Percentiles rank a stretch among this genome's conserved stretches.
phyloP scores from a whole-genome alignment of 2,888 invertebrate species.

The Tenthredo mesomela region DNA sequence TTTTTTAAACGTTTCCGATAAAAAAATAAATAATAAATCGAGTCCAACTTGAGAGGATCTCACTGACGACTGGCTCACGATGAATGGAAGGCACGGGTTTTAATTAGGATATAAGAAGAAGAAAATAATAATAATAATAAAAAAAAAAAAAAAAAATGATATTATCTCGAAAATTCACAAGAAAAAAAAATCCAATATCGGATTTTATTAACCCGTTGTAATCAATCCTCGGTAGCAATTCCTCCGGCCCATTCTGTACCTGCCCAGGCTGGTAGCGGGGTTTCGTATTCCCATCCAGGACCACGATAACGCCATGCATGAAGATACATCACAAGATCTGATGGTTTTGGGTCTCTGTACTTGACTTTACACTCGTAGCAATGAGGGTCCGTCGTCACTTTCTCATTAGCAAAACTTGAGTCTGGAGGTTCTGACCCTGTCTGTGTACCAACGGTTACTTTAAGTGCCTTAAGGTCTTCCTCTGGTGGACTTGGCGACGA shows the following conservation, averaged over 20 bases:
- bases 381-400: conserved; percentile 90
- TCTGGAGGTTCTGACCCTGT: conserved; percentile 90
- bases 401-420: conserved; percentile 83
- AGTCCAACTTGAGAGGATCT: conserved; percentile 22
- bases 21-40: conserved; percentile 1
- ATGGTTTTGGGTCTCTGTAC: conserved; percentile 94
- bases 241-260: conserved; percentile 89
- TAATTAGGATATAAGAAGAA: conserved; percentile 63
- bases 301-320: conserved; percentile 98
- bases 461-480: conserved; percentile 69
- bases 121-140: too few species aligned
- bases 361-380: conserved; percentile 96
- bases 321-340: conserved; percentile 96
- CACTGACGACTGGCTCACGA: conserved; percentile 60
- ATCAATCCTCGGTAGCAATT: conserved; percentile 41
- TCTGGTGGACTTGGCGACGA: conserved; percentile 77
- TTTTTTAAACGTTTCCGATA: background rate
- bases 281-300: conserved; percentile 96
- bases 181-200: background rate
- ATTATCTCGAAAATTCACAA: background rate
- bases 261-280: conserved; percentile 96
- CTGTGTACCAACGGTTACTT: conserved; percentile 92
- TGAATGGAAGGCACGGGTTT: conserved; percentile 77
- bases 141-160: background rate
- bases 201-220: background rate